Evolutionary conservation across 2,797 vertebrate genomes (phyloP).

Genomic region (Sorex maritimensis): DNA sequence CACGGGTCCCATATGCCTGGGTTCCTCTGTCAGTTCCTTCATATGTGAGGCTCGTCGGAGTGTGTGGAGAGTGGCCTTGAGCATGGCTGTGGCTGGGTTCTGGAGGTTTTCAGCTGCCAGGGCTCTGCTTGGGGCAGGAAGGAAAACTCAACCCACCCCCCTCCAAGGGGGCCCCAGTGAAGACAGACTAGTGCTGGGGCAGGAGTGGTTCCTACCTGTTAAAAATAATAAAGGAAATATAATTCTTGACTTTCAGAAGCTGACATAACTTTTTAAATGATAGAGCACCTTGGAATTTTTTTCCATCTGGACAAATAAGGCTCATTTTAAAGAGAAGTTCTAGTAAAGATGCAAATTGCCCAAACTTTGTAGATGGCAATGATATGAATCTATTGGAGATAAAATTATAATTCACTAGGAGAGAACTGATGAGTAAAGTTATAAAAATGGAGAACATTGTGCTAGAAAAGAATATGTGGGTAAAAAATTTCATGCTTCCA

Average conservation of each 20-base stretch:
- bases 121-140: too few relatives aligned
- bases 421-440: background rate
- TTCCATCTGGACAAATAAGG: background rate
- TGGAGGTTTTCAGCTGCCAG: too few relatives aligned
- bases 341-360: background rate
- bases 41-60: too few relatives aligned
- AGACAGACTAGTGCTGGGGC: too few relatives aligned
- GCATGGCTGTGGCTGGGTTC: too few relatives aligned
- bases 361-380: background rate
- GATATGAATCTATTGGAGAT: background rate
- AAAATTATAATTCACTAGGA: background rate
- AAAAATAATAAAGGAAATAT: slow-evolving; percentile 10
- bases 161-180: too few relatives aligned
- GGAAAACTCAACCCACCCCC: too few relatives aligned
- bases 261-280: background rate
- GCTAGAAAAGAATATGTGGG: background rate
- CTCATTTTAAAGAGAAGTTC: background rate
- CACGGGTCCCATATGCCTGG: too few relatives aligned
- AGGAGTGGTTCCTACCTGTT: background rate
- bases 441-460: background rate
- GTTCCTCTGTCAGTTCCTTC: too few relatives aligned
- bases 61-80: too few relatives aligned
- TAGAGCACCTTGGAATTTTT: background rate
- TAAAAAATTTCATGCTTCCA: background rate
- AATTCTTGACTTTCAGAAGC: background rate